Evolutionary conservation across 1,140 invertebrate genomes (phyloP), one percentile per base, ranked within the genome.

Genomic region (Drosophila teissieri): DNA sequence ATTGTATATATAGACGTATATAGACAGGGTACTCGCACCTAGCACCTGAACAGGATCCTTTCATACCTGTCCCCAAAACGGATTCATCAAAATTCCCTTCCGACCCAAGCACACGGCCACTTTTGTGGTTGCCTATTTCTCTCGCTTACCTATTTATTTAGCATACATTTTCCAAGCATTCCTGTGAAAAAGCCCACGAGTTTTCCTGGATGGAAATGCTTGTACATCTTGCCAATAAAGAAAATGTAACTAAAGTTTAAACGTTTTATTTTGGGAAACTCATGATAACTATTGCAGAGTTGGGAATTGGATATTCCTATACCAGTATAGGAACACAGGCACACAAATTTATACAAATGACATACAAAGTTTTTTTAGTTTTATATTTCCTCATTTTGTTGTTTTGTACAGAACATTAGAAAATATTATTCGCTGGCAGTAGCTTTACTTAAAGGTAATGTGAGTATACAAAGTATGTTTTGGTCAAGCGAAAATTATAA

Each of bases 11-110:
- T 58, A 55, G 34, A 46, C 48, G 62, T 74, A 75, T 70, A 83
- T 83, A 88, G 81, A 89, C 83, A 89, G 83, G 83, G 83, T 77
- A 84, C 80, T 83, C 76, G 75, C 84, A 89, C 76, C 60, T 72
- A 72, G 68, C 68, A 72, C 68, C 67, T 57, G 65, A 72, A 72
- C 68, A 68, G 64, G 61, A 68, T 22, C 12, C 37, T 40, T 65
- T 19, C 42, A 39, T 22, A 45, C 44, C 31, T 34, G 42, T 27
- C 34, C 65, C n/a, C 15, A 45, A 55, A 55, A 55, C 62, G 39
- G 24, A 79, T 37, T 37, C 73, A 89, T 65, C 65, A 51, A 88
- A 86, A 84, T 78, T 88, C 39, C 45, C 53, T 72, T 82, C 65
- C 78, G 57, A 82, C 36, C 36, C 44, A 24, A 57, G 67, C 67